A percentile compares a stretch with the other conserved stretches of the same genome.
Conservation (phyloP, 2,797 vertebrate genomes). For the Centroberyx gerrardi region DNA sequence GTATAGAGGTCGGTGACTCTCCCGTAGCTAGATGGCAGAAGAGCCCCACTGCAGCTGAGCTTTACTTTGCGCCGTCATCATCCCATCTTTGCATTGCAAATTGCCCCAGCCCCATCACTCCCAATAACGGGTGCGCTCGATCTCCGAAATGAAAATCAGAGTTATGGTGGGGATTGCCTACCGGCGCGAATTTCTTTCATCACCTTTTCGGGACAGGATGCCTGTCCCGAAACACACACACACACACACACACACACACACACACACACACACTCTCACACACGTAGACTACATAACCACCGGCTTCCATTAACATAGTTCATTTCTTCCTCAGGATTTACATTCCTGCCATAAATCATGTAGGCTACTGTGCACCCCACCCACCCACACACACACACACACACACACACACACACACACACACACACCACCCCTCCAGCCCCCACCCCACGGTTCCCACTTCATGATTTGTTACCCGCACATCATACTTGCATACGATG, state of each 20-base stretch:
- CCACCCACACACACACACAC: too few species aligned
- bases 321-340: conserved; percentile 61
- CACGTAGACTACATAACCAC: conserved; percentile 32
- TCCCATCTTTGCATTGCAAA: conserved; percentile 80
- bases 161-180: conserved; percentile 73
- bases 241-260: conserved; percentile 15
- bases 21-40: conserved; percentile 87
- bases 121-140: conserved; percentile 71
- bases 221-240: conserved; percentile 25
- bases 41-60: conserved; percentile 81
- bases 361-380: not conserved
- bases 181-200: conserved; percentile 69
- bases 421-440: conserved; percentile 19
- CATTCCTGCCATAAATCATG: conserved; percentile 53
- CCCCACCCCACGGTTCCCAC: conserved; percentile 62
- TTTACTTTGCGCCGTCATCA: conserved; percentile 72
- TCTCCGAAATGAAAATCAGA: conserved; percentile 77
- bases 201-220: conserved; percentile 60
- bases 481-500: conserved; percentile 72
- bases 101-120: conserved; percentile 67
- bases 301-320: conserved; percentile 67
- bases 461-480: conserved; percentile 76
- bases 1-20: conserved; percentile 69
- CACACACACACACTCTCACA: conserved; percentile 16
- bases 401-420: too few species aligned